Percentiles rank a stretch among this genome's conserved stretches.
Conservation (phyloP, 2,797 vertebrate species). For the Brotula barbata region DNA sequence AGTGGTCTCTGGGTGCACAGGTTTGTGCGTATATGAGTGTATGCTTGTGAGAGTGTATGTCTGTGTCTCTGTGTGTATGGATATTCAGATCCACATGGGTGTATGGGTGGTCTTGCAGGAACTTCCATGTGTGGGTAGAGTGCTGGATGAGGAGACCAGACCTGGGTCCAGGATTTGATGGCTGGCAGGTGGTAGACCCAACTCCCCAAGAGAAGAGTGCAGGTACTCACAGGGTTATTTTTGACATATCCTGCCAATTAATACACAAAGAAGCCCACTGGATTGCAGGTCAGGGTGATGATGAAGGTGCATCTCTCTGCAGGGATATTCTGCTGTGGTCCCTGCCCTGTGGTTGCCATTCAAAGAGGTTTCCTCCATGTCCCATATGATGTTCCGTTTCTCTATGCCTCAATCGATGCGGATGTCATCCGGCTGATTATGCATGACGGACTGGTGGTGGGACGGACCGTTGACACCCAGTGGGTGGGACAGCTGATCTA, state of each 20-base stretch:
- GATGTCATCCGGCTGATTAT: slow-evolving; percentile 78
- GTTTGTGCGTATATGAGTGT: background rate
- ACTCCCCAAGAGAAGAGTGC: slow-evolving; percentile 86
- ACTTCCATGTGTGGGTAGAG: slow-evolving; percentile 90
- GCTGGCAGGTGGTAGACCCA: slow-evolving; percentile 88
- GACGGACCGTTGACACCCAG: slow-evolving; percentile 67
- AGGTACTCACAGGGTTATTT: slow-evolving; percentile 59
- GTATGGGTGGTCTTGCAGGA: slow-evolving; percentile 71
- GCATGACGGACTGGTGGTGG: slow-evolving; percentile 68
- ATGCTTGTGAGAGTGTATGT: background rate
- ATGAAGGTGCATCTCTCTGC: background rate
- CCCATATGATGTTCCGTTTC: slow-evolving; percentile 76
- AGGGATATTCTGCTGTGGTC: slow-evolving; percentile 85
- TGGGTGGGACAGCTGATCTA: slow-evolving; percentile 82
- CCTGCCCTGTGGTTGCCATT: slow-evolving; percentile 81
- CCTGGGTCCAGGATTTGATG: slow-evolving; percentile 78
- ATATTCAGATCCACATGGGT: background rate
- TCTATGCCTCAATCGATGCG: slow-evolving; percentile 84
- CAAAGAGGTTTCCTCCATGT: slow-evolving; percentile 68
- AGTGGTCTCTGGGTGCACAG: no score
- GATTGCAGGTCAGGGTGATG: background rate
- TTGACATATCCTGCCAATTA: no score
- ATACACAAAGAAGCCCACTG: background rate
- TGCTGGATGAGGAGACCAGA: slow-evolving; percentile 87
- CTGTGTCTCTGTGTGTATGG: background rate